Base-by-base conservation (phyloP, 2,888 invertebrate genomes). In the Aromia moschata region DNA sequence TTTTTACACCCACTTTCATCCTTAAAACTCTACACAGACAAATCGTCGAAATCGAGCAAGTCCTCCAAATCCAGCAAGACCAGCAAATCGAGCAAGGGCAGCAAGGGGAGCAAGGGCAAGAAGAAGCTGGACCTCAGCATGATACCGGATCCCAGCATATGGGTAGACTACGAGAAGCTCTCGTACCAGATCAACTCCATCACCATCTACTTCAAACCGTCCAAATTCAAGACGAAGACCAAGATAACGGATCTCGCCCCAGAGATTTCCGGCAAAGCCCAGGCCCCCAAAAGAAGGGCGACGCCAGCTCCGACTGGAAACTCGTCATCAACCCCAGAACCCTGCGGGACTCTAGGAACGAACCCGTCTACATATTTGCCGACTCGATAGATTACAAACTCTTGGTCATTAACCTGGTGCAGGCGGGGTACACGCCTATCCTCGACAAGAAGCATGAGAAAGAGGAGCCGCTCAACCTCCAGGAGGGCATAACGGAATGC, bases 281-380 rank as follows among this genome's bases (percentile, higher is more conserved):
- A 25, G 14, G 12, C 9, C 7, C 43, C 20, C 12, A 43, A 14
- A 45, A 45, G 31, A 20, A 20, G 1, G 45, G n/a, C 15, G 15
- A 12, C 0, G 14, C 31, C 1, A 2, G 15, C 1, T 12, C 10
- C 1, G 38, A 43, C 2, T 67, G 67, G 51, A 67, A 69, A 60
- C 49, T 67, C 36, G 55, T 75, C 5, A 46, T 68, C 11, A 70
- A 69, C 67, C 64, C 70, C 0, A 53, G 63, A 10, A 54, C 31
- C 5, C 14, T 73, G 14, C 53, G 58, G 12, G 38, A 54, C n/a
- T 65, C 68, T 4, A 62, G 74, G 31, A 79, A 79, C 52, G 74
- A 76, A 57, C 77, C 79, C 0, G 17, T 78, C 4, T 77, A 77
- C 45, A 31, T 79, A 2, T 77, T 78, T 56, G 62, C 70, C 18